These are phyloP conservation scores for Hipposideros larvatus DNA, from an alignment of 2,797 vertebrate genomes.

Conservation along the genomic window DNA sequence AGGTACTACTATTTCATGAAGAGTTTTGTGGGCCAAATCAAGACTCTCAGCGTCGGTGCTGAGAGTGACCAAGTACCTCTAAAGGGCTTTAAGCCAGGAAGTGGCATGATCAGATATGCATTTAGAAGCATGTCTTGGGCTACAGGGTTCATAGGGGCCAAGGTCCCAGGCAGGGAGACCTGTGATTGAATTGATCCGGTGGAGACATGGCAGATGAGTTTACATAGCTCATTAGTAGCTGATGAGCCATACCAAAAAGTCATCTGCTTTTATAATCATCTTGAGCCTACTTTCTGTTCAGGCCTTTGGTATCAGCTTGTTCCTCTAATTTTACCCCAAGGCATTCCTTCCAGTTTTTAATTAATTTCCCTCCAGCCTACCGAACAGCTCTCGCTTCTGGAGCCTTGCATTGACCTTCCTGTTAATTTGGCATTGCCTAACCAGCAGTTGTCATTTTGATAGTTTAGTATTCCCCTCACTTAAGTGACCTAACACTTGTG, in stretches of 20 bases:
- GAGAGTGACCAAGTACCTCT: background rate
- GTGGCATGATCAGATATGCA: background rate
- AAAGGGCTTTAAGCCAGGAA: background rate
- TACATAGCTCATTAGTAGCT: conserved; percentile 50
- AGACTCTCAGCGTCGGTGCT: background rate
- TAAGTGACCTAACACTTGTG: conserved; percentile 56
- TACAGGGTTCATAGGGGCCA: background rate
- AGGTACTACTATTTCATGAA: background rate
- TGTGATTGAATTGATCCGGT: conserved; percentile 27
- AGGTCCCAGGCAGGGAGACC: background rate
- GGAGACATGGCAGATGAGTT: conserved; percentile 53
- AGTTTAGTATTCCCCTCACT: conserved; percentile 62
- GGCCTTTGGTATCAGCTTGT: conserved; percentile 57
- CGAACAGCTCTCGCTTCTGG: conserved; percentile 40
- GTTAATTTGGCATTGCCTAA: conserved; percentile 59
- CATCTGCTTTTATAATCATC: conserved; percentile 64
- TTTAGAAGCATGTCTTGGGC: conserved; percentile 35
- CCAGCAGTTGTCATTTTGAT: conserved; percentile 60
- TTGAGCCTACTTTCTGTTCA: conserved; percentile 23
- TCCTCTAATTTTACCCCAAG: conserved; percentile 52
- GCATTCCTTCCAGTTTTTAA: conserved; percentile 53
- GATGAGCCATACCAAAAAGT: conserved; percentile 58
- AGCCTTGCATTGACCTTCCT: conserved; percentile 54
- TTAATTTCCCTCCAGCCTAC: conserved; percentile 59
- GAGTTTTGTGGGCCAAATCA: background rate